Conservation (phyloP, 2,797 vertebrate genomes). For the Microctenopoma lineatum region DNA sequence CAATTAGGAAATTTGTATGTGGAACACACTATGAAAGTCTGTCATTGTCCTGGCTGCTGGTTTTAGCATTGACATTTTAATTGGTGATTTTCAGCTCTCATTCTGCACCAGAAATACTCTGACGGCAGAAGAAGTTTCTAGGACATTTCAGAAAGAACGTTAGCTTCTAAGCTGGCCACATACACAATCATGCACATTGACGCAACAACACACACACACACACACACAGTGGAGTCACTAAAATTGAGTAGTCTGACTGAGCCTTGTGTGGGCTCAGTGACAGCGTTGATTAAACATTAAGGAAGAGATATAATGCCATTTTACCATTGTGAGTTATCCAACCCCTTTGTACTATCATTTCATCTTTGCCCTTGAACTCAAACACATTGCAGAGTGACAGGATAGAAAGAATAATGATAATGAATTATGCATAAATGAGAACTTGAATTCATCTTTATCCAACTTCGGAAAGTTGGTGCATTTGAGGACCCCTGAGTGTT, state of each 20-base stretch:
- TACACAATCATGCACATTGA: constrained; percentile 44
- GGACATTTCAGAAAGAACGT: constrained; percentile 74
- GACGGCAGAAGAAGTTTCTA: constrained; percentile 72
- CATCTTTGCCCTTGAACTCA: constrained; percentile 83
- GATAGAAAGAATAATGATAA: constrained; percentile 80
- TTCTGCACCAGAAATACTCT: constrained; percentile 69
- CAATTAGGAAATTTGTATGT: constrained; percentile 77
- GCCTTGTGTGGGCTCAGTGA: constrained; percentile 79
- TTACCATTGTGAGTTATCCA: constrained; percentile 82
- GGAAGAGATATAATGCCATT: constrained; percentile 83
- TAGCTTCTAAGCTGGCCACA: constrained; percentile 71
- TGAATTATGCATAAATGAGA: constrained; percentile 82
- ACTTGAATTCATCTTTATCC: constrained; percentile 78
- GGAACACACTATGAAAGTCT: constrained; percentile 74
- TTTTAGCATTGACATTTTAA: constrained; percentile 79
- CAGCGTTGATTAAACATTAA: constrained; percentile 85
- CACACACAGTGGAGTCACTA: constrained; percentile 61
- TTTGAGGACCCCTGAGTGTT: constrained; percentile 74
- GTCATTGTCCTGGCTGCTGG: constrained; percentile 74
- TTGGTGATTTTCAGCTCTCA: constrained; percentile 79
- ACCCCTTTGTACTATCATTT: constrained; percentile 83
- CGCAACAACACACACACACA: constrained; percentile 25
- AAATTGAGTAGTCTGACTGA: constrained; percentile 82
- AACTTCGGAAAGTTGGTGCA: constrained; percentile 77
- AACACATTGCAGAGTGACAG: constrained; percentile 77